Evolutionary conservation across 2,888 invertebrate genomes (phyloP), one percentile per base, ranked within the genome.

Genomic region (Habrosyne pyritoides): DNA sequence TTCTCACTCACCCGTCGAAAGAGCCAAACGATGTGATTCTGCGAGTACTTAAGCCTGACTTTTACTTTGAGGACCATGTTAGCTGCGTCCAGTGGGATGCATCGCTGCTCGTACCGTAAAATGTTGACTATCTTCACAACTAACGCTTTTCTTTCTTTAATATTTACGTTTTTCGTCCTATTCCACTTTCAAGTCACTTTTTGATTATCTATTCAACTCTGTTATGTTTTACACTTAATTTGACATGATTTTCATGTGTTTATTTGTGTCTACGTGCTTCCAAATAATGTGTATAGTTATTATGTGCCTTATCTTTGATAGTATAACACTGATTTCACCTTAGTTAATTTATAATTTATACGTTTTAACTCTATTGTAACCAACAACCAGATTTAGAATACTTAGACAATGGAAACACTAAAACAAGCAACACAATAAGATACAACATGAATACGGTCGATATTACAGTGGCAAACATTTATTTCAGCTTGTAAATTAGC

Each of bases 1-100:
- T 18, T 24, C 49, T 52, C 53, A 84, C 89, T 89, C 79, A 95
- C 95, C 88, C 94, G 93, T 78, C 89, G 92, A 70, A 94, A 94
- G 57, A 94, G 92, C 87, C 93, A 93, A 61, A 93, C 87, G 75
- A 94, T 93, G 69, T 93, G 93, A 68, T 93, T 93, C 60, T 93
- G 91, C 52, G 93, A 93, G 74, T 94, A 88, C 81, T 94, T 95
- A 60, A 94, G 86, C 59, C 93, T 89, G 61, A 94, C 90, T 78
- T 94, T 94, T 60, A 93, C 93, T 69, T 93, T 92, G 50, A 94
- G 86, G 79, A 94, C 93, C 94, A 94, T 94, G 80, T 81, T 88
- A 68, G 89, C 86, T 52, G 89, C 69, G 73, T 87, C 85, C 71
- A 88, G 71, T 24, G 89, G 88, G 52, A 88, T 85, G 71, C 91